Percentiles rank a stretch among this genome's conserved stretches.
These are phyloP conservation scores for Drosophila sechellia DNA, from an alignment of 1,140 invertebrate genomes.

Conservation along the genomic window DNA sequence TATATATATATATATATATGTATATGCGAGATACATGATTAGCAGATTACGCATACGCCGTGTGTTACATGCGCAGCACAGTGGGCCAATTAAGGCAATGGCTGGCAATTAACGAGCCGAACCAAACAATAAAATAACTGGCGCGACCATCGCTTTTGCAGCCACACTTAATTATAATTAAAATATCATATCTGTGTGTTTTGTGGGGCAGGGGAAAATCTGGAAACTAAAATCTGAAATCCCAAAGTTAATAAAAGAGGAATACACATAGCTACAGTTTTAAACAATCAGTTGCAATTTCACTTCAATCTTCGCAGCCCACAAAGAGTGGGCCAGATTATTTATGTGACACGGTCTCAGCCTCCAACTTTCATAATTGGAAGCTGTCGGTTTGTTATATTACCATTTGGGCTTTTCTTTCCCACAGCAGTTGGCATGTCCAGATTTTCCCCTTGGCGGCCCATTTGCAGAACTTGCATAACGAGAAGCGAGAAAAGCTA, in stretches of 20 bases:
- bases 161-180: conserved; percentile 71
- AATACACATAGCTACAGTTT: conserved; percentile 19
- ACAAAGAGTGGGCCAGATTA: conserved; percentile 70
- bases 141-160: conserved; percentile 50
- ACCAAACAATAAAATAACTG: conserved; percentile 47
- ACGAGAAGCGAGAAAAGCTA: conserved; percentile 16
- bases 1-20: background rate
- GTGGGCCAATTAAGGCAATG: conserved; percentile 39
- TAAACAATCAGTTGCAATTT: conserved; percentile 78
- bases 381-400: conserved; percentile 12
- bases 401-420: conserved; percentile 10
- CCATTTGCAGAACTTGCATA: conserved; percentile 71
- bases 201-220: conserved; percentile 11
- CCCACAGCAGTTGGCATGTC: conserved; percentile 15
- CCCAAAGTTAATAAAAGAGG: background rate
- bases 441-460: conserved; percentile 18
- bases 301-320: conserved; percentile 71
- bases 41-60: conserved; percentile 64
- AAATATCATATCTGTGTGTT: conserved; percentile 51
- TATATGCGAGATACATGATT: conserved; percentile 14
- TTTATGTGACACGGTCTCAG: conserved; percentile 30
- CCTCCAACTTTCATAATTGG: conserved; percentile 49
- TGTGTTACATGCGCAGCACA: conserved; percentile 49
- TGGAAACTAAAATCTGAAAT: background rate
- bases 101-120: conserved; percentile 63